phyloP scores from a whole-genome alignment of 2,888 invertebrate genomes.

The Marasmarcha lunaedactyla region DNA sequence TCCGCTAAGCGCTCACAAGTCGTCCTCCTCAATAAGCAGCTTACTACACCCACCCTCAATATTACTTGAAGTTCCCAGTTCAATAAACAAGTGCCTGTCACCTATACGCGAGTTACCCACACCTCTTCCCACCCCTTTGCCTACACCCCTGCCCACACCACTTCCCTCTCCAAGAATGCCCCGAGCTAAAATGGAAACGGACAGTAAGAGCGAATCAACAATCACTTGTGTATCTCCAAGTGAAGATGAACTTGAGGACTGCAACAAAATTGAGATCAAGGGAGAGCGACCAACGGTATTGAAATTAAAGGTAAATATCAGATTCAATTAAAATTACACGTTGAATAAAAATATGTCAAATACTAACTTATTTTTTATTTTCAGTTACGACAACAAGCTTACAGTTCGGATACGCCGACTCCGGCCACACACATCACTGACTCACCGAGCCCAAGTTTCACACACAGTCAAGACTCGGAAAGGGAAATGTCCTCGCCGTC shows the following conservation, averaged over 20 bases:
- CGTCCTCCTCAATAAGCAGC: constrained; percentile 67
- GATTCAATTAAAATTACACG: background rate
- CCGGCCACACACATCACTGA: constrained; percentile 58
- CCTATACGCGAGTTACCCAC: constrained; percentile 84
- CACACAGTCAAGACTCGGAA: constrained; percentile 59
- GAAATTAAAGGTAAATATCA: constrained; percentile 36
- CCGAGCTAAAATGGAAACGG: constrained; percentile 41
- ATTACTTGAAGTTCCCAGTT: constrained; percentile 80
- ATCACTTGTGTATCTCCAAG: constrained; percentile 42
- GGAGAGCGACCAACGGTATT: constrained; percentile 41
- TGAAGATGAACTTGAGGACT: constrained; percentile 51
- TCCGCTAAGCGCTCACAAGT: constrained; percentile 75
- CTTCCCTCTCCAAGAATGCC: constrained; percentile 62
- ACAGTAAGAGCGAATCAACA: constrained; percentile 35
- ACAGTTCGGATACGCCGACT: constrained; percentile 53
- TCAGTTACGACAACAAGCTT: constrained; percentile 65
- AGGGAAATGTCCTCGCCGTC: constrained; percentile 52
- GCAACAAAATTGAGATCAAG: constrained; percentile 39
- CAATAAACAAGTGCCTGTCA: constrained; percentile 81
- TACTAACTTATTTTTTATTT: background rate
- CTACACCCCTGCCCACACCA: constrained; percentile 77
- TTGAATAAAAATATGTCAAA: background rate
- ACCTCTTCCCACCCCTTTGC: constrained; percentile 73
- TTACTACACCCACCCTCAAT: constrained; percentile 80
- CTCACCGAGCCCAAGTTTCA: constrained; percentile 55